A percentile compares a stretch with the other conserved stretches of the same genome.
phyloP scores from a whole-genome alignment of 2,113 vertebrate species.

The Tachysurus vachellii region DNA sequence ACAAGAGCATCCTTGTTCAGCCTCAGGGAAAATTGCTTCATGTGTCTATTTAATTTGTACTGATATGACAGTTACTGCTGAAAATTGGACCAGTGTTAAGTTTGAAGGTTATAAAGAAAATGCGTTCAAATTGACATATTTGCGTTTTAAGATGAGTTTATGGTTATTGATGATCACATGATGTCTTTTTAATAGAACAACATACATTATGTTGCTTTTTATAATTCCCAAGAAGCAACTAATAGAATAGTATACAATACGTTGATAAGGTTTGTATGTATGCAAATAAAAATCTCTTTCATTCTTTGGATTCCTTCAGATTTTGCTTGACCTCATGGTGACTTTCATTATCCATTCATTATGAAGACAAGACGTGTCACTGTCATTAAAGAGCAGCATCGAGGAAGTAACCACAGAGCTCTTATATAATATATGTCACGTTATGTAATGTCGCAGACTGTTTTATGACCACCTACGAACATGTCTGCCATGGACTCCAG shows the following conservation, averaged over 20 bases:
- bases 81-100: conserved; percentile 7
- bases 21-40: conserved; percentile 67
- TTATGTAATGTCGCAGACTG: too few species aligned
- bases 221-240: background rate
- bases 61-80: conserved; percentile 67
- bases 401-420: too few species aligned
- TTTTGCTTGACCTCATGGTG: background rate
- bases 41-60: conserved; percentile 61
- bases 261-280: background rate
- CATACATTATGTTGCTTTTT: background rate
- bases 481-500: too few species aligned
- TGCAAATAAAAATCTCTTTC: background rate
- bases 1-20: conserved; percentile 68
- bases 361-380: too few species aligned
- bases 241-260: background rate
- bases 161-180: background rate
- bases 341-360: background rate
- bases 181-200: background rate
- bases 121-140: background rate
- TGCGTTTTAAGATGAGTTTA: background rate
- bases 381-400: too few species aligned
- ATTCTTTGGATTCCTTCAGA: background rate
- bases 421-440: too few species aligned
- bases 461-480: too few species aligned
- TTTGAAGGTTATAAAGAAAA: conserved; percentile 1